Conservation (phyloP, 2,888 invertebrate species). For the Cerastis rubricosa region DNA sequence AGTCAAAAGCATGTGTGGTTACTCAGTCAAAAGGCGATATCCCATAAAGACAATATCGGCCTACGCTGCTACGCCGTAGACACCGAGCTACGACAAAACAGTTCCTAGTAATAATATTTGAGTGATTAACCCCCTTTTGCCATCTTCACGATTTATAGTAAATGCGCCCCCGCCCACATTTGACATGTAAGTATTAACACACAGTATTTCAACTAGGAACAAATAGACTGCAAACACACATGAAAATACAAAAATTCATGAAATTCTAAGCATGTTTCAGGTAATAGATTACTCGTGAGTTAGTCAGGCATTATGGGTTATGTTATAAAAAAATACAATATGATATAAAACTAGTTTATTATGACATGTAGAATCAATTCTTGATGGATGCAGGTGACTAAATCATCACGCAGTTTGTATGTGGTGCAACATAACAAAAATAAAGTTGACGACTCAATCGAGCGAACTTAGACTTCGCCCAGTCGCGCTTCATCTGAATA, state of each 20-base stretch:
- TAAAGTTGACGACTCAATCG: no score
- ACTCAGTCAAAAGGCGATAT: constrained; percentile 1
- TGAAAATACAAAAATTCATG: background rate
- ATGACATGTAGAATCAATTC: no score
- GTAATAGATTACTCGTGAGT: background rate
- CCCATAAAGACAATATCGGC: background rate
- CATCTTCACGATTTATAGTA: constrained; percentile 7
- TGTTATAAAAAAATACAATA: no score
- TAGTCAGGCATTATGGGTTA: background rate
- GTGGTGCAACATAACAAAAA: no score
- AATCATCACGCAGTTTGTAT: no score
- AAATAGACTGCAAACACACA: background rate
- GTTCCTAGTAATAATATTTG: background rate
- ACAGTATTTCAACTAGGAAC: background rate
- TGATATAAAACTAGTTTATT: no score
- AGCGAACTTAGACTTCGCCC: no score
- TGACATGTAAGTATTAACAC: background rate
- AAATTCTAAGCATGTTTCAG: background rate
- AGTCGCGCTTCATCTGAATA: no score
- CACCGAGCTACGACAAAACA: constrained; percentile 24
- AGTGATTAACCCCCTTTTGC: background rate
- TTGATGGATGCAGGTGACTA: no score
- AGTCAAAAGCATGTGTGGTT: background rate
- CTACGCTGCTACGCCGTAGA: background rate
- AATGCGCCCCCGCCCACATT: background rate